Conservation (phyloP, 1,140 invertebrate genomes). For the Diploscapter pachys region DNA sequence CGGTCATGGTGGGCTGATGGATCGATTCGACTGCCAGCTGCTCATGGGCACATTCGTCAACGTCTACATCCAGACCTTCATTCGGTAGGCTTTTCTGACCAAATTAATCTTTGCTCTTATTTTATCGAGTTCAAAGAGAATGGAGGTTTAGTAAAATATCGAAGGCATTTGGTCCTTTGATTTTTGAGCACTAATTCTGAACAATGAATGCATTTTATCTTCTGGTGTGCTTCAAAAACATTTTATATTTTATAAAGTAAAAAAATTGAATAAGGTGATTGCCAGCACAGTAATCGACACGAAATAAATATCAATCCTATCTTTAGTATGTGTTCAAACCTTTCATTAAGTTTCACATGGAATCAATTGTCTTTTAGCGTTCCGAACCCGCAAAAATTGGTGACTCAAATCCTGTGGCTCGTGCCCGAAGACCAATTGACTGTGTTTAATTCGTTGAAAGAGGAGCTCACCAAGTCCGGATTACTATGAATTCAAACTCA, state of each 20-base stretch:
- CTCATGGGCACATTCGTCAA: constrained; percentile 98
- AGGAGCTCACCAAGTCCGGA: constrained; percentile 37
- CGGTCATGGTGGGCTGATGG: constrained; percentile 97
- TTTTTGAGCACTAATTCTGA: neutral
- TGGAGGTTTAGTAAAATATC: too few relatives aligned
- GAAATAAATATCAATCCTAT: too few relatives aligned
- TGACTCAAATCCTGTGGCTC: constrained; percentile 57
- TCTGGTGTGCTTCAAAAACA: too few relatives aligned
- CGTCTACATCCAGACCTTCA: constrained; percentile 94
- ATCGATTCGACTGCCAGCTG: constrained; percentile 97
- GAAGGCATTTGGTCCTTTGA: neutral
- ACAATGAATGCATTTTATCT: too few relatives aligned
- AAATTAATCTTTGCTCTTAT: too few relatives aligned
- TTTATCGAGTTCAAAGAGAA: too few relatives aligned
- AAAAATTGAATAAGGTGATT: too few relatives aligned
- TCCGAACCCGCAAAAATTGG: constrained; percentile 50
- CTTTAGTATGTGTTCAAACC: neutral
- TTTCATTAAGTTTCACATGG: neutral
- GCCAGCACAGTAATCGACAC: too few relatives aligned
- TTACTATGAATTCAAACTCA: constrained; percentile 7
- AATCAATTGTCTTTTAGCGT: constrained; percentile 28
- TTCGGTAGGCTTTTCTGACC: constrained; percentile 59
- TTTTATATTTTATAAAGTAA: too few relatives aligned
- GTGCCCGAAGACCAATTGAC: constrained; percentile 50
- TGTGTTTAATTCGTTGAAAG: constrained; percentile 43